Conservation (phyloP, 2,888 invertebrate genomes). For the Spisula subtruncata region DNA sequence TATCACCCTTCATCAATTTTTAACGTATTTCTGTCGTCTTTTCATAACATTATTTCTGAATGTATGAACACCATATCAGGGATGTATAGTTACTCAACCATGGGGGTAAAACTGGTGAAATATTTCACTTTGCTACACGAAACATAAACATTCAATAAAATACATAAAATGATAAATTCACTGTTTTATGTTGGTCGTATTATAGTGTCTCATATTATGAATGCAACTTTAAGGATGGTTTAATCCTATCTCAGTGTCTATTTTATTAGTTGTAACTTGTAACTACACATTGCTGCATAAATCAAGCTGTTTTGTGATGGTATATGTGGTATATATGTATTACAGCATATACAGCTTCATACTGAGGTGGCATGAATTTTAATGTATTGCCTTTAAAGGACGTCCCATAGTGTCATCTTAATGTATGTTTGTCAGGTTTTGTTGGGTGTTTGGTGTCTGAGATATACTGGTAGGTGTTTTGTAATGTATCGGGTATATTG, state of each 20-base stretch:
- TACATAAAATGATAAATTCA: neutral
- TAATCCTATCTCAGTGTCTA: neutral
- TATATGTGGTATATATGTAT: neutral
- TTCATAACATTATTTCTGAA: neutral
- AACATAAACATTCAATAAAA: slow-evolving; percentile 19
- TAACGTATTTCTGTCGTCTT: neutral
- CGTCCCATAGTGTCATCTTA: slow-evolving; percentile 6
- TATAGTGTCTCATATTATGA: too few relatives aligned
- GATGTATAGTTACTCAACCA: slow-evolving; percentile 21
- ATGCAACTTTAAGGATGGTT: neutral
- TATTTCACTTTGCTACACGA: slow-evolving; percentile 9
- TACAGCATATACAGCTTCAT: neutral
- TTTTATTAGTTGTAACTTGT: neutral
- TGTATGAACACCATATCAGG: neutral
- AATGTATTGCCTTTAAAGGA: neutral
- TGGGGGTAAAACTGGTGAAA: neutral
- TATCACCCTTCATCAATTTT: neutral
- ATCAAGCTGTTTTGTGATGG: neutral
- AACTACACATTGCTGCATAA: neutral
- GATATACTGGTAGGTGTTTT: neutral
- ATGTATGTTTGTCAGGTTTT: neutral
- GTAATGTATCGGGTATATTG: neutral
- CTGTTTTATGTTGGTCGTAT: neutral
- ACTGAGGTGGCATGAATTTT: neutral
- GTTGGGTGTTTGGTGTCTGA: neutral